phyloP scores from a whole-genome alignment of 2,888 invertebrate genomes.

The Pyrrhosoma nymphula region DNA sequence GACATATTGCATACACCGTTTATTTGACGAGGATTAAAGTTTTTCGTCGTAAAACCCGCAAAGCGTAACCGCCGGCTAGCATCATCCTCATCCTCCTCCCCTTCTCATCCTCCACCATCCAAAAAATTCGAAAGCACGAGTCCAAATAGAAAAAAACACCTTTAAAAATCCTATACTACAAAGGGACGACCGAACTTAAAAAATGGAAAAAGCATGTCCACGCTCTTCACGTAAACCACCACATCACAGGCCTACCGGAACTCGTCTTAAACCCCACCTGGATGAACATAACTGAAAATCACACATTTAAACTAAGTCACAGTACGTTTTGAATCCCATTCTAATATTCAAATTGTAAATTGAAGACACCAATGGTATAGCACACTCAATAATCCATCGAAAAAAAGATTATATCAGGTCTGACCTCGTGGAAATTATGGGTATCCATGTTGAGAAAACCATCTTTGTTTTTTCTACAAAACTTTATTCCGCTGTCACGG shows the following conservation, averaged over 20 bases:
- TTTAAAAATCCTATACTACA: neutral
- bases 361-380: no score
- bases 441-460: no score
- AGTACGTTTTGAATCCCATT: no score
- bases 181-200: neutral
- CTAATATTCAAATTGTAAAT: no score
- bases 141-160: neutral
- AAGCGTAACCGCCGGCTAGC: neutral
- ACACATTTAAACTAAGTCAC: no score
- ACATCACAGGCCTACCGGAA: neutral
- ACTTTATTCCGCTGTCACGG: no score
- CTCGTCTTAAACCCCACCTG: neutral
- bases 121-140: neutral
- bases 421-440: no score
- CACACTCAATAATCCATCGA: no score
- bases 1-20: conserved; percentile 45
- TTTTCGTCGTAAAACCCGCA: conserved; percentile 31
- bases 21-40: conserved; percentile 31
- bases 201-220: neutral
- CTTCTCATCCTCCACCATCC: neutral
- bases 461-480: no score
- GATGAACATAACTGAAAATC: no score
- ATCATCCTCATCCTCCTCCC: neutral
- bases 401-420: no score
- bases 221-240: neutral